Base-by-base conservation (phyloP, 2,797 vertebrate genomes). In the Trachops cirrhosus region DNA sequence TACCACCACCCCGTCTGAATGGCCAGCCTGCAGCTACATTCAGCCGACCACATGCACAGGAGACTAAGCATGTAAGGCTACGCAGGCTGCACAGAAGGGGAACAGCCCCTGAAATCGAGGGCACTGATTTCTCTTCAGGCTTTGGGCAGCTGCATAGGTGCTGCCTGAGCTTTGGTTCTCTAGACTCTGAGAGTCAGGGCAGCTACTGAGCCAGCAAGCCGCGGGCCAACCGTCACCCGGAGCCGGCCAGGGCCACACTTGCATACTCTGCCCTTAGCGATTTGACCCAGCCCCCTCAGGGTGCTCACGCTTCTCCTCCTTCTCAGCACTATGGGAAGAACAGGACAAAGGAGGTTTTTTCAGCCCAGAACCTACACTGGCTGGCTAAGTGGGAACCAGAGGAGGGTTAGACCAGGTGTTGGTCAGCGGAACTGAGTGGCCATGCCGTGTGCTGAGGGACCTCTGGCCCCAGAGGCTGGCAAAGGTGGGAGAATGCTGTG, bases 171-270 rank as follows among this genome's bases (percentile, higher is more conserved):
- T 71, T 57, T 78, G 85, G 46, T 77, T 96, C 48, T 79, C 21
- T 18, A 84, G 22, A 84, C 62, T 91, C 50, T 32, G 24, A 48
- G 75, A 93, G 41, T 74, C 44, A 89, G 84, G 86, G 62, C 52
- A 96, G 89, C 0, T 37, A 93, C 46, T 83, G 95, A 97, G 88
- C 97, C 97, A 98, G 96, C 94, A 97, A 84, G 96, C 50, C 70
- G 77, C 96, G 96, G 67, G 86, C 37, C 59, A 50, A 26, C 62
- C 32, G 97, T 96, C 89, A 75, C 86, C 67, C 6, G 0, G 41
- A 34, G 41, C 80, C 12, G 9, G 96, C 39, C 24, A 52, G n/a
- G 29, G 83, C 91, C 79, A 50, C 5, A 46, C 54, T 89, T 95
- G 92, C 78, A 86, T 77, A 77, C 74, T 29, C 75, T 6, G 67